A percentile compares a stretch with the other conserved stretches of the same genome.
phyloP scores from a whole-genome alignment of 2,797 vertebrate species.

The Acrossocheilus wenchowensis region DNA sequence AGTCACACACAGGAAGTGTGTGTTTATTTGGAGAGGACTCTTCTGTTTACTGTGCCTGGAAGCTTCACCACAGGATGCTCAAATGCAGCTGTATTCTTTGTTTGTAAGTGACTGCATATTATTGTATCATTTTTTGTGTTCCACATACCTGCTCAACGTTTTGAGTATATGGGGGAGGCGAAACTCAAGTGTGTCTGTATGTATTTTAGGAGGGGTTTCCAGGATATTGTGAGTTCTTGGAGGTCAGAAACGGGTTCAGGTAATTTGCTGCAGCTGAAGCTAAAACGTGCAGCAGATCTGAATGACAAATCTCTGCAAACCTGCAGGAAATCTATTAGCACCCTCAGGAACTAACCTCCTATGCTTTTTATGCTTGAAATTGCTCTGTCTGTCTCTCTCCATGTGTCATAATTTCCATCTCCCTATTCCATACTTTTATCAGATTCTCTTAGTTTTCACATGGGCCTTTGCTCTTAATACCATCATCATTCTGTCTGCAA shows the following conservation, averaged over 20 bases:
- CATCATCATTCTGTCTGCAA: constrained; percentile 10
- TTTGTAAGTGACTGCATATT: constrained; percentile 9
- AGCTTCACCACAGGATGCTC: constrained; percentile 44
- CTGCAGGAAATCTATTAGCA: constrained; percentile 73
- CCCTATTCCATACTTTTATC: not conserved
- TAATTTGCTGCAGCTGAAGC: constrained; percentile 72
- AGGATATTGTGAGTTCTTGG: constrained; percentile 15
- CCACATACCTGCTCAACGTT: constrained; percentile 40
- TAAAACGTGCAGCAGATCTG: constrained; percentile 57
- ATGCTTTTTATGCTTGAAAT: constrained; percentile 14
- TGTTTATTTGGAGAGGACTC: constrained; percentile 78
- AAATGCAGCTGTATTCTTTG: constrained; percentile 40
- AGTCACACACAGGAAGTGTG: constrained; percentile 74
- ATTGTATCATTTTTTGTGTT: constrained; percentile 8
- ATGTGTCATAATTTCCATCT: constrained; percentile 19
- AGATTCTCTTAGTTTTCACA: not conserved
- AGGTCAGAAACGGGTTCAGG: constrained; percentile 60
- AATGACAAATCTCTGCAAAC: constrained; percentile 68
- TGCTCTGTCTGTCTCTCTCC: constrained; percentile 12
- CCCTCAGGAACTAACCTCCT: constrained; percentile 48
- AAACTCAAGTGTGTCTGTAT: constrained; percentile 4
- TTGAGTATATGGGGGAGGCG: not conserved
- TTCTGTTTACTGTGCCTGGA: constrained; percentile 74
- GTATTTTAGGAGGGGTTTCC: constrained; percentile 18
- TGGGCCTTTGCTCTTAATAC: constrained; percentile 14